These are phyloP conservation scores for Aelia acuminata DNA, from an alignment of 2,888 invertebrate species.

Conservation along the genomic window DNA sequence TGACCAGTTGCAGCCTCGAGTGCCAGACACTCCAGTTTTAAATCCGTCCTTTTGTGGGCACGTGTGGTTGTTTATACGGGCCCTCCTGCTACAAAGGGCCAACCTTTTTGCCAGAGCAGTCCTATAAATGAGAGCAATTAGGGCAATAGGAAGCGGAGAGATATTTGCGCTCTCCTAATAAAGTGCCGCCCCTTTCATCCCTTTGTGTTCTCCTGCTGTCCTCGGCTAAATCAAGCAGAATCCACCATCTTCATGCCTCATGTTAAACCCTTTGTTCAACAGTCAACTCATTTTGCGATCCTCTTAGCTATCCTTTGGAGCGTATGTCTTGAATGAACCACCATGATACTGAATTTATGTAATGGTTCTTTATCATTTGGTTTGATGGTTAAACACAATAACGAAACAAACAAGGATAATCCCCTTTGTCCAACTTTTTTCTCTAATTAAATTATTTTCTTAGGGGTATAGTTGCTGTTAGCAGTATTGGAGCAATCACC, in stretches of 20 bases:
- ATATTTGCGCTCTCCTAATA: conserved; percentile 36
- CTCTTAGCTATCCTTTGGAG: background rate
- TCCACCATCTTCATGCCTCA: background rate
- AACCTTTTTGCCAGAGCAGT: background rate
- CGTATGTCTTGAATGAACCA: background rate
- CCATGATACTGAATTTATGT: background rate
- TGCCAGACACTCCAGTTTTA: conserved; percentile 17
- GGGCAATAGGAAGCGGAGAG: background rate
- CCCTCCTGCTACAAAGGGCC: background rate
- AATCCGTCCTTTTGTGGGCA: conserved; percentile 13
- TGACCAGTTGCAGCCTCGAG: conserved; percentile 33
- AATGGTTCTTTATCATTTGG: background rate
- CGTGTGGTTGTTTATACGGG: conserved; percentile 35
- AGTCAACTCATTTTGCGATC: background rate
- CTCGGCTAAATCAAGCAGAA: background rate
- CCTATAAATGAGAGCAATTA: conserved; percentile 38
- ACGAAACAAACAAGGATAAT: background rate
- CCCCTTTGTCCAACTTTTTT: background rate
- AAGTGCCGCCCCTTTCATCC: background rate
- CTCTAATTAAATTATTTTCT: too few relatives aligned
- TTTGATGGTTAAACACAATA: background rate
- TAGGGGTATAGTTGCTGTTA: too few relatives aligned
- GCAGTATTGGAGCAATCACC: too few relatives aligned
- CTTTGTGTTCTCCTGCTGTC: background rate
- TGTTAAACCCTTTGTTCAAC: background rate